Evolutionary conservation across 2,797 vertebrate genomes (phyloP), one percentile per base, ranked within the genome.

Genomic region (Neoniphon sammara): DNA sequence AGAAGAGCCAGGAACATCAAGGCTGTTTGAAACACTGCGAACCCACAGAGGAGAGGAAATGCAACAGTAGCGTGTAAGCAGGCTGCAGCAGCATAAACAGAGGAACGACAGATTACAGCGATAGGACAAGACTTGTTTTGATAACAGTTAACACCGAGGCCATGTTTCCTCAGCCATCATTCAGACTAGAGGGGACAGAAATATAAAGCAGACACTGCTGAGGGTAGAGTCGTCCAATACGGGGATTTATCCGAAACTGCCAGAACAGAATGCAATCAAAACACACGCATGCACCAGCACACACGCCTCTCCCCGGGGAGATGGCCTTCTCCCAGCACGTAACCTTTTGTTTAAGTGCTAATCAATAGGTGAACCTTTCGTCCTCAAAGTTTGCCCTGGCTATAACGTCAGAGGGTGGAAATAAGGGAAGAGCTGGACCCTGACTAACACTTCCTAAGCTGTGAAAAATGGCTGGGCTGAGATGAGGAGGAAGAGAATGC

Each of bases 101-200:
- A 71, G 50, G 55, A 75, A 81, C 70, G 84, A 81, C 60, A 78
- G 81, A 75, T 76, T 67, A 79, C 64, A 62, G 42, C 34, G 63
- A 79, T 44, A 74, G 67, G 62, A 71, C 54, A 56, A 70, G 66
- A 62, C 66, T 74, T 75, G 83, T 78, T 84, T 70, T 83, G 78
- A 86, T 85, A 83, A 85, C 61, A 36, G 68, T 67, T 85, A 78
- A 83, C 71, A 80, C 12, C 30, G 66, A 5, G 14, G 39, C 34
- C 60, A 64, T 58, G 50, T 72, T 81, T 85, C 59, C 66, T 70
- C 23, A 70, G 56, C 53, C 0, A 1, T 65, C 18, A 20, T 68
- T 78, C 46, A 23, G 23, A 31, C 70, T 57, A 10, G 18, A 68
- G 21, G 44, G 54, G 39, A 68, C 15, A 70, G 36, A 66, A 49